Base-by-base conservation (phyloP, 2,797 vertebrate species). In the Linurgus olivaceus region DNA sequence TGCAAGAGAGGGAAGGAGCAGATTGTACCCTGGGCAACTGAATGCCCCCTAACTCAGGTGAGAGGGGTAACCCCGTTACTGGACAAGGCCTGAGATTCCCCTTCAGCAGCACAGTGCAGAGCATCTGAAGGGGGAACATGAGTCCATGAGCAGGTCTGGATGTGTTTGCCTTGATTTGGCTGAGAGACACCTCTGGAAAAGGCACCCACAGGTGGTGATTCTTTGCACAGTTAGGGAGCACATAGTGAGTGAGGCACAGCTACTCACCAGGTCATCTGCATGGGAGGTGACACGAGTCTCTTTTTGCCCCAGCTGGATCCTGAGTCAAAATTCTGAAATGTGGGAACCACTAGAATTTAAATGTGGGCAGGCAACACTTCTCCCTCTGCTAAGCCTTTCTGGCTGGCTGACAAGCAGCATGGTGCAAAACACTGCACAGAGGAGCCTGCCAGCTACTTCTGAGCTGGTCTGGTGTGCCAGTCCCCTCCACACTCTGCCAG, bases 271-370 rank as follows among this genome's bases (percentile, higher is more conserved):
- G 18, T 13, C 4, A 0, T 62, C 33, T 63, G 17, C 54, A 26
- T 10, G 38, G 37, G 0, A 82, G 29, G 45, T 38, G 50, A 38
- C 17, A 50, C 0, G 0, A 87, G 13, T 29, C 12, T 68, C 17
- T n/a, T 29, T 70, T 52, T 70, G 26, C 26, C 24, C 20, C 59
- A 44, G 18, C 29, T 91, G 47, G 38, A 62, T 84, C 50, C 35
- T 3, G 4, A 91, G 37, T 73, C 59, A 45, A 72, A 79, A 70
- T 48, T 52, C 48, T 59, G 54, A 59, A 71, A 89, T 2, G 1
- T 47, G 48, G 71, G 26, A 81, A 58, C n/a, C 3, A 1, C 33
- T 57, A 45, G 55, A 77, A 76, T 62, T 65, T 50, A 37, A 75
- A 55, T 2, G 1, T 33, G 42, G 28, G 29, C 48, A 71, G 26